A percentile compares a stretch with the other conserved stretches of the same genome.
Evolutionary conservation across 2,797 vertebrate genomes (phyloP).

Genomic region (Microctenopoma steveboyesi): DNA sequence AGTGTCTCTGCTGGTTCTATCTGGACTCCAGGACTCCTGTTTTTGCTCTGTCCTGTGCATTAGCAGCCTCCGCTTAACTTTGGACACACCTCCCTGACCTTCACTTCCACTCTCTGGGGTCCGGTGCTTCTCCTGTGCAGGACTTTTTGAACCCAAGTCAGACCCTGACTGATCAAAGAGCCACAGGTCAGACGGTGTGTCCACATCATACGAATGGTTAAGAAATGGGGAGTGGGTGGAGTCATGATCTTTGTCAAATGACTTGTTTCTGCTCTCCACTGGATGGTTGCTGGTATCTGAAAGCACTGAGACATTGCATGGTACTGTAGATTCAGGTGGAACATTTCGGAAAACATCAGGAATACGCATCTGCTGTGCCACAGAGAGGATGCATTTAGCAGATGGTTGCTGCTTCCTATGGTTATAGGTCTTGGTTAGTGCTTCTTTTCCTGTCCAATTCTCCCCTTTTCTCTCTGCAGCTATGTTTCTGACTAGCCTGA

Average conservation of each 20-base stretch:
- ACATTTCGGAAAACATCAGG: conserved; percentile 57
- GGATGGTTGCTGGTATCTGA: conserved; percentile 52
- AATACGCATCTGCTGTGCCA: conserved; percentile 60
- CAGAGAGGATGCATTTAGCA: conserved; percentile 50
- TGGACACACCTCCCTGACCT: conserved; percentile 48
- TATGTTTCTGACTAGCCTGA: conserved; percentile 18
- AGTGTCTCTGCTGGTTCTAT: neutral
- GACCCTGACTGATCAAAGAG: conserved; percentile 37
- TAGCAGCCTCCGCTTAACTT: conserved; percentile 80
- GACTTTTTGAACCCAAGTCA: conserved; percentile 3
- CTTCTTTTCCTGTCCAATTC: conserved; percentile 3
- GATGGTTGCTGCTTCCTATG: conserved; percentile 31
- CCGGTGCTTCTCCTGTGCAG: conserved; percentile 42
- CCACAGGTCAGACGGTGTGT: conserved; percentile 78
- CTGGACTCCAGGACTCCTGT: neutral
- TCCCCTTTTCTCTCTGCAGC: conserved; percentile 25
- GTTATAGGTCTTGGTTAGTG: conserved; percentile 2
- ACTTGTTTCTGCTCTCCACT: conserved; percentile 18
- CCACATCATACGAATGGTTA: conserved; percentile 79
- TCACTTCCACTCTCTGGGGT: conserved; percentile 67
- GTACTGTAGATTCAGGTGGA: conserved; percentile 16
- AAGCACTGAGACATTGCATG: conserved; percentile 28
- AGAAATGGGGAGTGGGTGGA: conserved; percentile 49
- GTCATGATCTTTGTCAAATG: conserved; percentile 9
- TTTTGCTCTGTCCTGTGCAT: conserved; percentile 65